Conservation (phyloP, 92 coral and sea anemone genomes). For the Zoanthus sociatus region DNA sequence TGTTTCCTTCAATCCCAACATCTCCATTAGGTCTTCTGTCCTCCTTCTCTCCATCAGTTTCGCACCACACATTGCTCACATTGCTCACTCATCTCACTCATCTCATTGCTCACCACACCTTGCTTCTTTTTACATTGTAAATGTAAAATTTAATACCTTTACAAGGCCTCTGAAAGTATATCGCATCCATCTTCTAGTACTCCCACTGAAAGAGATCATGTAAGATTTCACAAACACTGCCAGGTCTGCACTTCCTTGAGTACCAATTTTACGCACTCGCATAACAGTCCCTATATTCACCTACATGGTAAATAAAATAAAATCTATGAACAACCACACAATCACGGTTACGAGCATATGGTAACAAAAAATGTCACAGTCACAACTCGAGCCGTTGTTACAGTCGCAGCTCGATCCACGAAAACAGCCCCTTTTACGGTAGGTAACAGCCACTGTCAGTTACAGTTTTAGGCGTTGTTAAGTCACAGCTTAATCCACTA, state of each 20-base stretch:
- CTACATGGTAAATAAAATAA: background rate
- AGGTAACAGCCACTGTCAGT: background rate
- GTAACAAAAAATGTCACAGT: background rate
- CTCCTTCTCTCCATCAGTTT: too few species aligned
- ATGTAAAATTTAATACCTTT: too few species aligned
- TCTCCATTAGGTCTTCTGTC: too few species aligned
- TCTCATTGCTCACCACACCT: too few species aligned
- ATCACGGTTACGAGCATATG: background rate
- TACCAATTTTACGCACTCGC: conserved; percentile 36
- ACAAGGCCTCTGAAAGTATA: background rate
- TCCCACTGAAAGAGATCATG: background rate
- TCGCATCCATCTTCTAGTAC: background rate
- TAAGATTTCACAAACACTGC: conserved; percentile 19
- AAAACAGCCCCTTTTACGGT: background rate
- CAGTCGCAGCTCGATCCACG: background rate
- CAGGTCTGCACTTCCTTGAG: conserved; percentile 36
- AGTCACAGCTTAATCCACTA: background rate
- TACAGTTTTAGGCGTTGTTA: too few species aligned
- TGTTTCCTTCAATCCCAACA: too few species aligned
- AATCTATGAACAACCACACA: background rate
- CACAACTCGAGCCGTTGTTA: background rate
- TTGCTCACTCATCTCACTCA: too few species aligned
- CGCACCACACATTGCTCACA: too few species aligned
- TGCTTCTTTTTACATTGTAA: too few species aligned
- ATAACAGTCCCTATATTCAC: conserved; percentile 32